Evolutionary conservation across 2,888 invertebrate genomes (phyloP).

Genomic region (Holacanthella duospinosa): DNA sequence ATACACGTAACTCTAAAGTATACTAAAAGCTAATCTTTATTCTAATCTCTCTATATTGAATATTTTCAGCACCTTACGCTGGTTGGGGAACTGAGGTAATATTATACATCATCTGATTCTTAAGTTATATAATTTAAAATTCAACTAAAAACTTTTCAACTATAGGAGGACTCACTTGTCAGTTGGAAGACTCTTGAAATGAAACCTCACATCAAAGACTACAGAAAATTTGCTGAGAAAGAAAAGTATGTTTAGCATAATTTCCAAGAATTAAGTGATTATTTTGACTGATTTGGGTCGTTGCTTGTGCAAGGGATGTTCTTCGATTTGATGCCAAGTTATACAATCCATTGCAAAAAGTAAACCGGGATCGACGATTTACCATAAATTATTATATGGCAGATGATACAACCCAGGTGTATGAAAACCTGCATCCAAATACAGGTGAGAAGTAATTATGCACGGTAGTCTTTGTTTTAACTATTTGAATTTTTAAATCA

Average conservation of each 20-base stretch:
- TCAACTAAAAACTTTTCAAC: background rate
- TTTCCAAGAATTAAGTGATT: background rate
- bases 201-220: constrained; percentile 63
- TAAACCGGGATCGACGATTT: constrained; percentile 53
- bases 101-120: background rate
- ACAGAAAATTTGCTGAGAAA: constrained; percentile 66
- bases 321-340: constrained; percentile 69
- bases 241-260: constrained; percentile 51
- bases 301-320: constrained; percentile 54
- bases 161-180: constrained; percentile 67
- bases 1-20: no score
- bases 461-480: background rate
- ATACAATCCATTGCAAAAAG: constrained; percentile 48
- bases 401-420: constrained; percentile 74
- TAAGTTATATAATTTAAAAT: background rate
- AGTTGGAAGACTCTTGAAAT: constrained; percentile 73
- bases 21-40: background rate
- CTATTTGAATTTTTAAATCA: constrained; percentile 7
- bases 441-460: constrained; percentile 47
- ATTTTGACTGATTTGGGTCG: constrained; percentile 1
- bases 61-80: constrained; percentile 62
- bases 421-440: constrained; percentile 63
- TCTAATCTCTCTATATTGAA: no score
- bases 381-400: constrained; percentile 68
- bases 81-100: constrained; percentile 44